These are phyloP conservation scores for Seira musarum DNA, from an alignment of 2,888 invertebrate species.

Conservation along the genomic window DNA sequence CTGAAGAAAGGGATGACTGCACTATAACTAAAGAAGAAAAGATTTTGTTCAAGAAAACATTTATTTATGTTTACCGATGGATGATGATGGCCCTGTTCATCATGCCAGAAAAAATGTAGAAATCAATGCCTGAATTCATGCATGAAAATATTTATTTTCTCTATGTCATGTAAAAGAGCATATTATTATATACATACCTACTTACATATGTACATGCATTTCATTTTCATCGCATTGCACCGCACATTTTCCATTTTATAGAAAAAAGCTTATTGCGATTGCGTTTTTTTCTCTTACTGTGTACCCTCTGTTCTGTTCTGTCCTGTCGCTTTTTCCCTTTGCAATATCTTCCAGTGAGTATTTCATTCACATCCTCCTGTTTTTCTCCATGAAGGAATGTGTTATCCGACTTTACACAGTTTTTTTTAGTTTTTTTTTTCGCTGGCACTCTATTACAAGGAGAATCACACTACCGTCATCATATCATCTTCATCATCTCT, in stretches of 20 bases:
- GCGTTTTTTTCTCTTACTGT: slow-evolving; percentile 11
- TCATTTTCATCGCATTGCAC: background rate
- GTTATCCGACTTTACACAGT: slow-evolving; percentile 41
- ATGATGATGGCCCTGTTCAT: slow-evolving; percentile 23
- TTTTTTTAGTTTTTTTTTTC: too few species aligned
- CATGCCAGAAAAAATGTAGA: slow-evolving; percentile 11
- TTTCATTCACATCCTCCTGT: slow-evolving; percentile 39
- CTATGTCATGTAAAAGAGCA: background rate
- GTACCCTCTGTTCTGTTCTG: slow-evolving; percentile 1
- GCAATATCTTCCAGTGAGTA: slow-evolving; percentile 44
- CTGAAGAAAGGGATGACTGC: background rate
- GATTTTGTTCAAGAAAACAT: slow-evolving; percentile 16
- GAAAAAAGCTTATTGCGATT: slow-evolving; percentile 1
- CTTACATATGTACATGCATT: background rate
- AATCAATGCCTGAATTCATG: slow-evolving; percentile 28
- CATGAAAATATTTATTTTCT: slow-evolving; percentile 29
- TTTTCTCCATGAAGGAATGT: slow-evolving; percentile 45
- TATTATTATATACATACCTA: background rate
- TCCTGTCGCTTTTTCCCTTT: background rate
- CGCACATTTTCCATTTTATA: background rate
- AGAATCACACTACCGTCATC: background rate
- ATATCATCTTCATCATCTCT: background rate
- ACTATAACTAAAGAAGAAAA: background rate
- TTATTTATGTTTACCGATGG: slow-evolving; percentile 23
- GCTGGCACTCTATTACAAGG: slow-evolving; percentile 17